Evolutionary conservation across 2,113 vertebrate species (phyloP).

Genomic region (Percina caprodes): DNA sequence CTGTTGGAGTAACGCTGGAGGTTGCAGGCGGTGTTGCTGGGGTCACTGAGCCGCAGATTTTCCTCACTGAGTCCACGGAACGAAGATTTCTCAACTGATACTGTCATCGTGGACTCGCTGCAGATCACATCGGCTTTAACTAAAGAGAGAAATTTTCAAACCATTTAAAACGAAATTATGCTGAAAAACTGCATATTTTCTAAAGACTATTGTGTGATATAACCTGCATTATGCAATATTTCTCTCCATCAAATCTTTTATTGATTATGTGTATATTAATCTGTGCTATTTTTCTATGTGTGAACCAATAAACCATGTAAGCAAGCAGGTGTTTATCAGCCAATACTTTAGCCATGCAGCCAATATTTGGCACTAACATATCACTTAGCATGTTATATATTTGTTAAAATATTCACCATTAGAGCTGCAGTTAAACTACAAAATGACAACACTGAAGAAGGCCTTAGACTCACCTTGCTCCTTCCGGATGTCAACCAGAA

Average conservation of each 20-base stretch:
- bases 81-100: slow-evolving; percentile 66
- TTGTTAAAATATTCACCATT: background rate
- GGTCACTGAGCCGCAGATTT: slow-evolving; percentile 73
- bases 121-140: slow-evolving; percentile 69
- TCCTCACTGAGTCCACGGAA: slow-evolving; percentile 49
- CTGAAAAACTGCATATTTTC: no score
- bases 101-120: slow-evolving; percentile 68
- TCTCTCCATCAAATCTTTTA: no score
- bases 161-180: background rate
- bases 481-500: slow-evolving; percentile 47
- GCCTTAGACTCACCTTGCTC: slow-evolving; percentile 33
- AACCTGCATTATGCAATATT: no score
- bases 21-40: slow-evolving; percentile 66
- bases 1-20: slow-evolving; percentile 70
- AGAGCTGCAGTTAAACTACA: background rate
- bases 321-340: no score
- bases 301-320: no score
- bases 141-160: background rate
- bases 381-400: background rate
- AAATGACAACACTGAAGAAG: background rate
- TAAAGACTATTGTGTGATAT: no score
- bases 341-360: background rate
- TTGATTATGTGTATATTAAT: no score
- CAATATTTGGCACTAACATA: no score
- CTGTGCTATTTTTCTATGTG: no score